These are phyloP conservation scores for Calyptomena viridis DNA, from an alignment of 2,113 vertebrate genomes.

Conservation along the genomic window DNA sequence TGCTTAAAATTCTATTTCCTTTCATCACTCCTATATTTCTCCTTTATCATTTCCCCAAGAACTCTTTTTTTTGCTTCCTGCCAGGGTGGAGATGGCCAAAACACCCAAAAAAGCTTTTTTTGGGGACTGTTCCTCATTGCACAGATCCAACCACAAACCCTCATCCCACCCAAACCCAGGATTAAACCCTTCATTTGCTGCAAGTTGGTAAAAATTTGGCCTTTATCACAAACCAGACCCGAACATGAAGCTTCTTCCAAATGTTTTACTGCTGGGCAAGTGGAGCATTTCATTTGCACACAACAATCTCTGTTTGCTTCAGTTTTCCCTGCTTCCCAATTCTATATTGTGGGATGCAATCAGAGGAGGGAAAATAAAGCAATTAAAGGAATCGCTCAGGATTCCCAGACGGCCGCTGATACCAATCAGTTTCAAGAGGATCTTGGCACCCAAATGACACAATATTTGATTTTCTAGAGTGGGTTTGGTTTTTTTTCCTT, in stretches of 20 bases:
- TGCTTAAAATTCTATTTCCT: not conserved
- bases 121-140: not conserved
- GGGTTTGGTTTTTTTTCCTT: not conserved
- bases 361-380: slow-evolving; percentile 30
- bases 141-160: not conserved
- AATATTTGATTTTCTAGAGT: slow-evolving; percentile 10
- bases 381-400: not conserved
- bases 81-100: not conserved
- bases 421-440: slow-evolving; percentile 27
- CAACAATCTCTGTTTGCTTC: not conserved
- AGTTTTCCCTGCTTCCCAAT: not conserved
- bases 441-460: slow-evolving; percentile 15
- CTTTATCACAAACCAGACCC: not conserved
- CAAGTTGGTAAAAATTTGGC: not conserved
- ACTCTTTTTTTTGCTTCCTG: not conserved
- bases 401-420: not conserved
- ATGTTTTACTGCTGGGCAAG: not conserved
- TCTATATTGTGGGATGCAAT: not conserved
- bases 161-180: not conserved
- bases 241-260: not conserved
- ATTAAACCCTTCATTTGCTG: not conserved
- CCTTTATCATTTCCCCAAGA: not conserved
- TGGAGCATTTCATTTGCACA: not conserved
- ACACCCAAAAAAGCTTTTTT: not conserved
- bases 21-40: rapidly evolving